phyloP scores from a whole-genome alignment of 2,797 vertebrate species.

The Hylomyscus alleni region DNA sequence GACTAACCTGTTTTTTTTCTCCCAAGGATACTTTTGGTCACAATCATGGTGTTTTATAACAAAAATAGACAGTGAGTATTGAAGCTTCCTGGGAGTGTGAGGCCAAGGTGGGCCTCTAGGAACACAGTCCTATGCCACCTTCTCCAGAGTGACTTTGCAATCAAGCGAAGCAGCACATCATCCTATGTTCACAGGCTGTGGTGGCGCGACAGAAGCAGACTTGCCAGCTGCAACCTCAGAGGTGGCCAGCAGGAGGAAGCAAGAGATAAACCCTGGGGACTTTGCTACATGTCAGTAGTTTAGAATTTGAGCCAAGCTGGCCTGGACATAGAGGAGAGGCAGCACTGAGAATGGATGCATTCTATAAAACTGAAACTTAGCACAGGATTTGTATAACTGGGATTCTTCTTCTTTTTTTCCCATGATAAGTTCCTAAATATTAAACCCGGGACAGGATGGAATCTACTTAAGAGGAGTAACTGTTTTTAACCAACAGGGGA shows the following conservation, averaged over 20 bases:
- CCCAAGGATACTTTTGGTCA: not conserved
- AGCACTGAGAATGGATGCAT: not conserved
- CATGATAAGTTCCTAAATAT: not conserved
- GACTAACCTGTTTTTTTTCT: not conserved
- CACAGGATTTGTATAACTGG: not conserved
- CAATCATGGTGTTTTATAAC: not conserved
- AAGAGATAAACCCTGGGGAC: constrained; percentile 34
- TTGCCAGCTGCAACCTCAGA: not conserved
- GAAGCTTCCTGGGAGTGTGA: not conserved
- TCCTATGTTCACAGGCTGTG: not conserved
- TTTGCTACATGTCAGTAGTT: not conserved
- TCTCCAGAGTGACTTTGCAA: not conserved
- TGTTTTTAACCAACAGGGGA: not conserved
- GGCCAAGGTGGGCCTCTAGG: not conserved
- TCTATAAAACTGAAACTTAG: not conserved
- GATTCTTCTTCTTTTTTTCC: not conserved
- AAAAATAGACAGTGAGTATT: not conserved
- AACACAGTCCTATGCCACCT: not conserved
- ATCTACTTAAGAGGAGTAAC: not conserved
- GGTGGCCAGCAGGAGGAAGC: constrained; percentile 55
- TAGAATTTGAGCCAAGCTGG: not conserved
- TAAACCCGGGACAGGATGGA: not conserved
- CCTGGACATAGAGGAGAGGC: not conserved
- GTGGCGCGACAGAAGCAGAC: not conserved
- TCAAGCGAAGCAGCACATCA: fast-evolving